phyloP scores from a whole-genome alignment of 2,888 invertebrate genomes.

The Eilema sororculum region DNA sequence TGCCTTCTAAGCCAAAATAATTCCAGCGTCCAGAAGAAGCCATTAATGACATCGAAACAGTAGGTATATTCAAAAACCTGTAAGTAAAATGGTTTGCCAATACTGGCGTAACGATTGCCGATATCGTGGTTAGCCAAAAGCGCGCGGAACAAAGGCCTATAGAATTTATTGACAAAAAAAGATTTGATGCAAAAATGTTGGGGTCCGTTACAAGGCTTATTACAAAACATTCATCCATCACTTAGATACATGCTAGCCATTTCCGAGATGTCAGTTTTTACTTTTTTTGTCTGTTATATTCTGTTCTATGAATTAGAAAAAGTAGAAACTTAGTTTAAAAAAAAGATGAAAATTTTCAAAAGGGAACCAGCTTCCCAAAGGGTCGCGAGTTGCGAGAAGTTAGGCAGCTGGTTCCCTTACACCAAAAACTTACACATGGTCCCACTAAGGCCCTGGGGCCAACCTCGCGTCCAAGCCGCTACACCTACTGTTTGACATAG shows the following conservation, averaged over 20 bases:
- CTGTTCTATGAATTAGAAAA: neutral
- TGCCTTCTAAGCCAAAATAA: neutral
- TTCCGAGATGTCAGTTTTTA: neutral
- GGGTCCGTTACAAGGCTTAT: neutral
- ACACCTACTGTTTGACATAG: no score
- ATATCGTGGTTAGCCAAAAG: neutral
- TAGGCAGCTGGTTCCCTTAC: no score
- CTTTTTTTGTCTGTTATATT: no score
- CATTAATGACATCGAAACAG: neutral
- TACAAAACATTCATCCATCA: conserved; percentile 7
- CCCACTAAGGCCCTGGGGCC: no score
- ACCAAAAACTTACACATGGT: no score
- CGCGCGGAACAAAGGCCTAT: conserved; percentile 5
- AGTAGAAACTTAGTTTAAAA: no score
- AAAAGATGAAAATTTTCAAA: no score
- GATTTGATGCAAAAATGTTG: conserved; percentile 2
- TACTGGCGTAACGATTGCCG: neutral
- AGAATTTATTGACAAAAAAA: conserved; percentile 13
- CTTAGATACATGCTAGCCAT: conserved; percentile 3
- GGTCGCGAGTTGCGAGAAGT: no score
- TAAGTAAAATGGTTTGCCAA: conserved; percentile 4
- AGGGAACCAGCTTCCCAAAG: no score
- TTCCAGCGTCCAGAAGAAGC: neutral
- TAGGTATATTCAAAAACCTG: neutral
- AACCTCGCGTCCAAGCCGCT: no score